A percentile compares a stretch with the other conserved stretches of the same genome.
Conservation (phyloP, 2,888 invertebrate genomes). For the Coecobrya sp. region DNA sequence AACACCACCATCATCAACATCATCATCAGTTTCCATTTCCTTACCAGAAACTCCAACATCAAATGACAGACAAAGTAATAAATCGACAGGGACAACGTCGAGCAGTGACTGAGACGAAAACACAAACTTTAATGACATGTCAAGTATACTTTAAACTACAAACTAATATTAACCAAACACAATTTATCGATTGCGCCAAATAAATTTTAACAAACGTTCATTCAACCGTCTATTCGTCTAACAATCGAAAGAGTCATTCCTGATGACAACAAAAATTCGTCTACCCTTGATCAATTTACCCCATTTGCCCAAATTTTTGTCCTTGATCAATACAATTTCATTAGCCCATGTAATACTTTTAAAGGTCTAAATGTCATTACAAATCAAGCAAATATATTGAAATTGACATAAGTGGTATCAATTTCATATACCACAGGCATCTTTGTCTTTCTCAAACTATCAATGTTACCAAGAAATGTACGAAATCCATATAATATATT, state of each 20-base stretch:
- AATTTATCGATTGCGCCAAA: not conserved
- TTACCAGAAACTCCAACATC: conserved; percentile 62
- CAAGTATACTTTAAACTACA: not conserved
- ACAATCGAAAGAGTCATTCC: not conserved
- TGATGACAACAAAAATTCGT: not conserved
- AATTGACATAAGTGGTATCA: too few relatives aligned
- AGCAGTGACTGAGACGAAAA: conserved; percentile 24
- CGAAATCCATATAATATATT: too few relatives aligned
- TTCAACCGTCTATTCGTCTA: not conserved
- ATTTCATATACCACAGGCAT: too few relatives aligned
- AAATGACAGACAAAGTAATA: conserved; percentile 47
- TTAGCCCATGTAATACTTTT: too few relatives aligned
- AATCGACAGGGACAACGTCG: conserved; percentile 42
- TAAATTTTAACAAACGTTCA: not conserved
- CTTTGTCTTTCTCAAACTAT: too few relatives aligned
- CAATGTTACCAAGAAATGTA: too few relatives aligned
- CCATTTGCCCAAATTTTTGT: too few relatives aligned
- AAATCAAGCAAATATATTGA: too few relatives aligned
- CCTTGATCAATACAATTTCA: too few relatives aligned
- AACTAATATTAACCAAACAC: not conserved
- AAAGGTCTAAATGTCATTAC: too few relatives aligned
- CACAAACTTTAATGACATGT: not conserved
- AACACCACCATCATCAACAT: conserved; percentile 51
- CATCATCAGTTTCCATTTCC: conserved; percentile 42
- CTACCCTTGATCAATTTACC: too few relatives aligned